Evolutionary conservation across 2,113 vertebrate species (phyloP).

Genomic region (Garra rufa): DNA sequence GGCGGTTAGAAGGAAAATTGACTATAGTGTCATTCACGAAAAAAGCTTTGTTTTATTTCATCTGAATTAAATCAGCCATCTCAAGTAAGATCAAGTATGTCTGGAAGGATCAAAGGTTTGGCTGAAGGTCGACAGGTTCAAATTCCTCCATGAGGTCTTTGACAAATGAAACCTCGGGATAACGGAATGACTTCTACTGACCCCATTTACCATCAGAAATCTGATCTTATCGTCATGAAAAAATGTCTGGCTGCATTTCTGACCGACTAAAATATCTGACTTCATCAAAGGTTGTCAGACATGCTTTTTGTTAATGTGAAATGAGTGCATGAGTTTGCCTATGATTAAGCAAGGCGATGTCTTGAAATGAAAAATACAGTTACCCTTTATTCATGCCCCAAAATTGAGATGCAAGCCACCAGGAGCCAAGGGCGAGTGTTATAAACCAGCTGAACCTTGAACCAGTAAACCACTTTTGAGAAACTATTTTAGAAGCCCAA

Average conservation of each 20-base stretch:
- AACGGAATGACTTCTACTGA: slow-evolving; percentile 11
- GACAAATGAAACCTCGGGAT: slow-evolving; percentile 30
- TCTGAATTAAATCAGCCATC: slow-evolving; percentile 12
- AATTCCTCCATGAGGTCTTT: slow-evolving; percentile 42
- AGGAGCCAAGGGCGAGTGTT: neutral
- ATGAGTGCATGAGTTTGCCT: neutral
- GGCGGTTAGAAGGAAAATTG: neutral
- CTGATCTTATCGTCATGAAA: slow-evolving; percentile 12
- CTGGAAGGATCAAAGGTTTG: slow-evolving; percentile 35
- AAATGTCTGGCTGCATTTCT: slow-evolving; percentile 5
- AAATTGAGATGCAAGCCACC: neutral
- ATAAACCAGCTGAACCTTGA: slow-evolving; percentile 36
- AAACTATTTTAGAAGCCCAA: slow-evolving; percentile 43
- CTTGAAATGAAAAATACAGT: neutral
- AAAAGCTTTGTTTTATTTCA: neutral
- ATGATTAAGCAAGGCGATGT: neutral
- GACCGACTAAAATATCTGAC: neutral
- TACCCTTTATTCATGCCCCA: neutral
- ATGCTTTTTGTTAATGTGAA: neutral
- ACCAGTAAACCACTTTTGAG: slow-evolving; percentile 24
- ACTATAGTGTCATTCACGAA: neutral
- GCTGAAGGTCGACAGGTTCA: slow-evolving; percentile 31
- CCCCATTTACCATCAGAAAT: slow-evolving; percentile 11
- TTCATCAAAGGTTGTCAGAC: neutral
- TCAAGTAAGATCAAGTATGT: slow-evolving; percentile 15